phyloP scores from a whole-genome alignment of 2,888 invertebrate species.

The Axea sp. region DNA sequence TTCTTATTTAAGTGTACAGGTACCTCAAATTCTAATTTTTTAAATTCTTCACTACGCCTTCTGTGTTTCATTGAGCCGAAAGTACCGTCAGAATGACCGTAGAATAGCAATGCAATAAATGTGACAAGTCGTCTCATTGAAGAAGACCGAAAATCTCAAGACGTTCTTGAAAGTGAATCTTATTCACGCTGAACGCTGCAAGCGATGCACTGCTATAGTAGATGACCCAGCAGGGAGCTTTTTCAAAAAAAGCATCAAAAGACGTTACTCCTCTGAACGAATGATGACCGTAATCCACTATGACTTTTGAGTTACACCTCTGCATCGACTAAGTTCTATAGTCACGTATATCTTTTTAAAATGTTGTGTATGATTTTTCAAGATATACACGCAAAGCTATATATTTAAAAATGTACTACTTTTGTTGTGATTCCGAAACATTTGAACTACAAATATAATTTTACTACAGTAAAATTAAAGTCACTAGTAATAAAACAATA shows the following conservation, averaged over 20 bases:
- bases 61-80: slow-evolving; percentile 58
- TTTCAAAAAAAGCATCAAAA: slow-evolving; percentile 51
- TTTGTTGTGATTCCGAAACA: too few relatives aligned
- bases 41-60: slow-evolving; percentile 70
- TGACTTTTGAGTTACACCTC: slow-evolving; percentile 21
- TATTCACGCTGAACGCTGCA: slow-evolving; percentile 61
- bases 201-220: slow-evolving; percentile 49
- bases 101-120: slow-evolving; percentile 48
- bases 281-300: slow-evolving; percentile 7
- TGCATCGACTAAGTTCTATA: background rate
- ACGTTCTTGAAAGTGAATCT: slow-evolving; percentile 60
- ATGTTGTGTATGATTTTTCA: too few relatives aligned
- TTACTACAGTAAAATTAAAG: too few relatives aligned
- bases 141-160: slow-evolving; percentile 51
- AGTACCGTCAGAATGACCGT: slow-evolving; percentile 57
- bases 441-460: too few relatives aligned
- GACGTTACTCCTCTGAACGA: slow-evolving; percentile 15
- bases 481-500: too few relatives aligned
- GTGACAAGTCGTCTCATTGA: slow-evolving; percentile 59
- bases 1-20: slow-evolving; percentile 74
- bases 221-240: slow-evolving; percentile 63
- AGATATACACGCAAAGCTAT: too few relatives aligned
- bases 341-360: too few relatives aligned
- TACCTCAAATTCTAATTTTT: slow-evolving; percentile 24
- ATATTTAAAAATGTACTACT: too few relatives aligned